Conservation (phyloP, 1,140 invertebrate species). For the Gryllus bimaculatus region DNA sequence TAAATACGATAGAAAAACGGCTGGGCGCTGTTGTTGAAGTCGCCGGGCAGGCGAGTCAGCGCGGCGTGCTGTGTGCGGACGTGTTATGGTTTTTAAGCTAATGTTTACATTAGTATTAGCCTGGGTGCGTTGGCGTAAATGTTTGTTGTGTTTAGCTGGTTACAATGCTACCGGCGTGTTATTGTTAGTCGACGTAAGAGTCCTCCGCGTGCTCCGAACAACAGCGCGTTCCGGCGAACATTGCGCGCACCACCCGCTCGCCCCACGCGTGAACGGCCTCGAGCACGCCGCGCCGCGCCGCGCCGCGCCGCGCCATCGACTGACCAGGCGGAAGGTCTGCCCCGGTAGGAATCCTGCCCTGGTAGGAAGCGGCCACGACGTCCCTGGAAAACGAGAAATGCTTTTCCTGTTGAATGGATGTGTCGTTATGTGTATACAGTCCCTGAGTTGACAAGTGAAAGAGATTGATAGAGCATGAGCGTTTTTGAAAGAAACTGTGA, state of each 20-base stretch:
- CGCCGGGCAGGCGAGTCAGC: not conserved
- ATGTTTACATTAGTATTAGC: slow-evolving; percentile 1
- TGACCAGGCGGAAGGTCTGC: too few relatives aligned
- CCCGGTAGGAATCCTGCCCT: too few relatives aligned
- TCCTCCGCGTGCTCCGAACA: not conserved
- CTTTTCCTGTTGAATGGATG: not conserved
- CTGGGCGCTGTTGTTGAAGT: not conserved
- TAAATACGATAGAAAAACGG: not conserved
- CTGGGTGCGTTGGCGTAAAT: not conserved
- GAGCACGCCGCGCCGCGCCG: too few relatives aligned
- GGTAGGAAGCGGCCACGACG: too few relatives aligned
- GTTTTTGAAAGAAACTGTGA: too few relatives aligned
- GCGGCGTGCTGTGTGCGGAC: not conserved
- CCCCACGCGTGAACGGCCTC: too few relatives aligned
- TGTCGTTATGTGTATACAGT: not conserved
- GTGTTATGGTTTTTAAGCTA: slow-evolving; percentile 1
- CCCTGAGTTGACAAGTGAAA: too few relatives aligned
- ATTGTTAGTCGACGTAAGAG: not conserved
- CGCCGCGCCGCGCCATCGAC: too few relatives aligned
- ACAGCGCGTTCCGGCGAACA: not conserved
- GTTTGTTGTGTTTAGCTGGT: not conserved
- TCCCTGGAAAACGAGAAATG: too few relatives aligned
- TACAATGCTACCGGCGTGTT: not conserved
- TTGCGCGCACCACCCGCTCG: too few relatives aligned
- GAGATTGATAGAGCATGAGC: too few relatives aligned